Percentiles rank a stretch among this genome's conserved stretches.
phyloP scores from a whole-genome alignment of 2,888 invertebrate species.

The Autographa pulchrina region DNA sequence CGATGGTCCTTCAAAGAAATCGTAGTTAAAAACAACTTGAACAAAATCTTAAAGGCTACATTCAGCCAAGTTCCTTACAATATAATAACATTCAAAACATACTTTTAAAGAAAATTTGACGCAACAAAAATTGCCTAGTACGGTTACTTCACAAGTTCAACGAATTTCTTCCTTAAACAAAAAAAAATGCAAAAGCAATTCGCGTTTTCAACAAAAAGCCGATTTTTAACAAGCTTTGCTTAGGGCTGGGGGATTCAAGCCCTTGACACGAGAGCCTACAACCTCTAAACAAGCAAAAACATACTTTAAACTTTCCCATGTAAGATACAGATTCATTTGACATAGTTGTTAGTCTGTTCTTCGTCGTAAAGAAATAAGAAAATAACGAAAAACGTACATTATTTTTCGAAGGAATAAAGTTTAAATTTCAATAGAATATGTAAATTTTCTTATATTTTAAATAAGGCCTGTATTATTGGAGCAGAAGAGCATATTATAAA shows the following conservation, averaged over 20 bases:
- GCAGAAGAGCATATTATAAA: conserved; percentile 45
- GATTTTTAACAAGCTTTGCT: conserved; percentile 63
- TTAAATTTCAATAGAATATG: conserved; percentile 58
- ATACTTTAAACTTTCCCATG: fast-evolving
- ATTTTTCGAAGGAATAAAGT: conserved; percentile 59
- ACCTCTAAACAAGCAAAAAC: conserved; percentile 13
- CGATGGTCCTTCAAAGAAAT: not conserved
- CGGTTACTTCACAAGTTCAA: conserved; percentile 28
- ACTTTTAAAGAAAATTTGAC: conserved; percentile 17
- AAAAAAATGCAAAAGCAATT: conserved; percentile 57
- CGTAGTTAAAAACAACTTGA: not conserved
- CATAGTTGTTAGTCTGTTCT: conserved; percentile 5
- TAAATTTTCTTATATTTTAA: conserved; percentile 54
- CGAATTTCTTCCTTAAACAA: conserved; percentile 30
- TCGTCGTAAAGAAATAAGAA: conserved; percentile 46
- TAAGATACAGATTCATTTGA: conserved; percentile 7
- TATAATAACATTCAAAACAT: conserved; percentile 7
- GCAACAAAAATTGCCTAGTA: conserved; percentile 24
- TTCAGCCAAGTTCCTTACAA: not conserved
- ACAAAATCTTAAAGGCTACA: not conserved
- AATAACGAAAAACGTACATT: conserved; percentile 59
- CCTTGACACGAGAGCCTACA: conserved; percentile 54
- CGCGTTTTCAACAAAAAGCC: conserved; percentile 59
- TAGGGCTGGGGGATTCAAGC: conserved; percentile 47
- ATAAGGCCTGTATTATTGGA: conserved; percentile 49